Evolutionary conservation across 2,797 vertebrate species (phyloP), one percentile per base, ranked within the genome.

Genomic region (Hephaestus fuliginosus): DNA sequence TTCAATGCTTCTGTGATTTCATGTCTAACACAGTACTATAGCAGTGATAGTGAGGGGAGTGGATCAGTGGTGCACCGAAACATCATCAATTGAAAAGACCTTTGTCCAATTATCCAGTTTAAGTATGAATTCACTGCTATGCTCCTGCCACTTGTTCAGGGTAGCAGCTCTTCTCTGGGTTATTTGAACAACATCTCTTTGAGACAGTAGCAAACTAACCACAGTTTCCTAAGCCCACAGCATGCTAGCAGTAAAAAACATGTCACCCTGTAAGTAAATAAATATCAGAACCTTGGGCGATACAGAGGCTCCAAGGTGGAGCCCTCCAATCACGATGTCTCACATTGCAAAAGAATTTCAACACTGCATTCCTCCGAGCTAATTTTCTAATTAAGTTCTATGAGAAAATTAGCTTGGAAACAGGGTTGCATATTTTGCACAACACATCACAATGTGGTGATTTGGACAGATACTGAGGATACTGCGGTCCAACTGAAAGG

Each of bases 141-240:
- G 1, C 33, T 60, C 53, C 51, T 67, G 41, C 62, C 58, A 43
- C 68, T 72, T 74, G 56, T 78, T 76, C 44, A 53, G 44, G 33
- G 44, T 20, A 58, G 17, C 13, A 63, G 28, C 46, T 62, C 25
- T 81, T 69, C 52, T 25, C 51, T 46, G 60, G 63, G 75, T 74
- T 55, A 80, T 80, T 79, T 75, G 61, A 74, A 83, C 25, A 63
- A 81, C 18, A 58, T 83, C 52, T 73, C 72, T 80, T 81, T 78
- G 51, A 80, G 73, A 83, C 70, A 70, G 44, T 18, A 20, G 18
- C 62, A 83, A 41, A 70, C 36, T 68, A 74, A 72, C 75, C 20
- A 52, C 43, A 48, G 58, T 36, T 74, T 28, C 74, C 33, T 57
- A 49, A 63, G 53, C 73, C 36, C 48, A 73, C 61, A 83, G 69